A percentile compares a stretch with the other conserved stretches of the same genome.
phyloP scores from a whole-genome alignment of 1,140 invertebrate genomes.

The Danaus melanippus region DNA sequence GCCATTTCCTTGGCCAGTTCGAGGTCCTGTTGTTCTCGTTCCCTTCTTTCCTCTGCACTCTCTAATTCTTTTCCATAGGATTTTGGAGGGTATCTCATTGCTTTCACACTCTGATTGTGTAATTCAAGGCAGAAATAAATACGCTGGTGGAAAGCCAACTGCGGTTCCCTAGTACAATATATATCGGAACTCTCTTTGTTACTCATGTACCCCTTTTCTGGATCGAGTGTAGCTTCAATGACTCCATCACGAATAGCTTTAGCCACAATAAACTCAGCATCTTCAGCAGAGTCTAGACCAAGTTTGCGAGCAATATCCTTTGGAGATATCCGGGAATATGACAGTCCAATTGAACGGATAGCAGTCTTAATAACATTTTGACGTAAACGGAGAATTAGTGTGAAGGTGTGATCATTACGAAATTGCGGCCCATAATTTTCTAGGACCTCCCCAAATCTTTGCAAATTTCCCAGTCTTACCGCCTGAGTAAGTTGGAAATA shows the following conservation, averaged over 20 bases:
- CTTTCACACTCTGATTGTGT: conserved; percentile 98
- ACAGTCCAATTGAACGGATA: conserved; percentile 95
- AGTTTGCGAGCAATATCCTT: conserved; percentile 95
- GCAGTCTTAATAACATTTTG: conserved; percentile 99
- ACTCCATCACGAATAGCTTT: conserved; percentile 99
- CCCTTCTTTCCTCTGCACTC: conserved; percentile 95
- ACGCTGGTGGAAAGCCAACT: conserved; percentile 97
- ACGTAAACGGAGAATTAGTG: conserved; percentile 91
- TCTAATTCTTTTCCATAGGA: conserved; percentile 98
- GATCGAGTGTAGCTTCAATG: conserved; percentile 97
- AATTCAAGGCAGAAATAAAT: conserved; percentile 98
- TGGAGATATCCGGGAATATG: conserved; percentile 97
- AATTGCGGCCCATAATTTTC: conserved; percentile 92
- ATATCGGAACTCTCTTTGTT: conserved; percentile 98
- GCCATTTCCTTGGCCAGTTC: conserved; percentile 99
- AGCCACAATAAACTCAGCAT: conserved; percentile 99
- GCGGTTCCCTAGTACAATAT: conserved; percentile 97
- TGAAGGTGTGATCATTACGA: conserved; percentile 93
- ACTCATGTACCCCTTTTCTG: conserved; percentile 96
- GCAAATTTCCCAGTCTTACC: conserved; percentile 94
- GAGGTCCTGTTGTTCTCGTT: conserved; percentile 97
- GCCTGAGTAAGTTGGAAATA: conserved; percentile 99
- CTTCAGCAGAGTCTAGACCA: conserved; percentile 93
- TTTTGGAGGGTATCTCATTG: conserved; percentile 99
- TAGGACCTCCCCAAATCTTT: conserved; percentile 94